Percentiles rank a stretch among this genome's conserved stretches.
Evolutionary conservation across 2,113 vertebrate species (phyloP).

Genomic region (Eulemur macaco): DNA sequence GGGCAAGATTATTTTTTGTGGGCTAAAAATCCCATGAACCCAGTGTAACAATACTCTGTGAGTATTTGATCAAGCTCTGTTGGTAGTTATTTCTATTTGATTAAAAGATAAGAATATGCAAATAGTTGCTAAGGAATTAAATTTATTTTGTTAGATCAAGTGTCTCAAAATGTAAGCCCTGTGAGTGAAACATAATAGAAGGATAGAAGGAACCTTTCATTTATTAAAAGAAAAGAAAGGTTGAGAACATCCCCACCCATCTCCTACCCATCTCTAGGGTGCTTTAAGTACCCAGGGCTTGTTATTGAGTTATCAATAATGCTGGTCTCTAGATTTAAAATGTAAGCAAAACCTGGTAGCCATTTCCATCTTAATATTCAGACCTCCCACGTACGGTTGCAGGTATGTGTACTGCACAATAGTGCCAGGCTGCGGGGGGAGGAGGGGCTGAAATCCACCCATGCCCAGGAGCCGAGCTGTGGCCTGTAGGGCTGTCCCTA

Average conservation of each 20-base stretch:
- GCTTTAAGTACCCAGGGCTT: neutral
- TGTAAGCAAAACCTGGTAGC: neutral
- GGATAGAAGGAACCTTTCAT: neutral
- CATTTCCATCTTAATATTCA: neutral
- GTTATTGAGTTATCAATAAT: neutral
- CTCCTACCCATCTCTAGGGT: neutral
- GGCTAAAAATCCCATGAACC: neutral
- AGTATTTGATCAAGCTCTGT: neutral
- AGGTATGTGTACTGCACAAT: neutral
- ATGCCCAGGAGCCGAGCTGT: neutral
- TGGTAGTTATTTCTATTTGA: neutral
- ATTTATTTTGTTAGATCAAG: neutral
- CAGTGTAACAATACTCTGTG: neutral
- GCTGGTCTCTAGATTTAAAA: neutral
- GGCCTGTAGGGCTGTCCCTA: neutral
- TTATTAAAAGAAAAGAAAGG: neutral
- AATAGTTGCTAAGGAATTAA: neutral
- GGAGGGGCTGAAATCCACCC: neutral
- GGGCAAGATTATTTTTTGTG: neutral
- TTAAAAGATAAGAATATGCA: neutral
- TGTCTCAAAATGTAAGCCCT: neutral
- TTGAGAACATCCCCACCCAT: neutral
- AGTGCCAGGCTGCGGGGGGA: neutral
- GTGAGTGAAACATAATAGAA: neutral
- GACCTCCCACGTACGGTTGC: neutral